Base-by-base conservation (phyloP, 2,113 vertebrate genomes). In the Elgaria multicarinata region DNA sequence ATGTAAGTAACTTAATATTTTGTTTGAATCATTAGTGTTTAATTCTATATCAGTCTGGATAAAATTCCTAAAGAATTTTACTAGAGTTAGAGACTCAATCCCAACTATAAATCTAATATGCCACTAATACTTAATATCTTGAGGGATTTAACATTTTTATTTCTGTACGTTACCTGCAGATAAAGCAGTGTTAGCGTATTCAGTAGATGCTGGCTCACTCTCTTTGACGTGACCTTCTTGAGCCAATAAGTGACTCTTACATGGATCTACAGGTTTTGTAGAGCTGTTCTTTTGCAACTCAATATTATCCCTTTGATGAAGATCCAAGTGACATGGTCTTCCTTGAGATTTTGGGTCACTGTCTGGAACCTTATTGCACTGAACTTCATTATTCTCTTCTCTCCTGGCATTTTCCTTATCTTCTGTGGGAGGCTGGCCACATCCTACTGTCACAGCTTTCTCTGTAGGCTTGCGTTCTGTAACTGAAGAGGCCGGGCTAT, bases 161-260 rank as follows among this genome's bases (percentile, higher is more conserved):
- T 97, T 98, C 98, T 98, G 98, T 99, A 99, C 98, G 95, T 99
- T 99, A 99, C 99, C 99, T 99, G 98, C 96, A 97, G 98, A 97
- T 97, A 98, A 98, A 96, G 98, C 97, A 97, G 97, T 96, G 95
- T 96, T 97, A 97, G 95, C 95, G 96, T 96, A 97, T 94, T 97
- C 97, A 94, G 96, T 95, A 93, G 97, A 33, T 95, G 96, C 78
- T 93, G 97, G 95, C 93, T 97, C 97, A 97, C 93, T 97, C 91
- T 97, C 97, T 97, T 96, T 97, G 97, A 96, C 96, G 97, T 98
- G 98, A 95, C 95, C 95, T 96, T 99, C 98, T 94, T 97, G 98
- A 98, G 97, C 97, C 97, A 97, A 97, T 95, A 96, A 96, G 74
- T 98, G 98, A 95, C 96, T 97, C 96, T 96, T 97, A 97, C 89